Percentiles rank a stretch among this genome's conserved stretches.
Evolutionary conservation across 2,888 invertebrate genomes (phyloP).

Genomic region (Microdon myrmicae): DNA sequence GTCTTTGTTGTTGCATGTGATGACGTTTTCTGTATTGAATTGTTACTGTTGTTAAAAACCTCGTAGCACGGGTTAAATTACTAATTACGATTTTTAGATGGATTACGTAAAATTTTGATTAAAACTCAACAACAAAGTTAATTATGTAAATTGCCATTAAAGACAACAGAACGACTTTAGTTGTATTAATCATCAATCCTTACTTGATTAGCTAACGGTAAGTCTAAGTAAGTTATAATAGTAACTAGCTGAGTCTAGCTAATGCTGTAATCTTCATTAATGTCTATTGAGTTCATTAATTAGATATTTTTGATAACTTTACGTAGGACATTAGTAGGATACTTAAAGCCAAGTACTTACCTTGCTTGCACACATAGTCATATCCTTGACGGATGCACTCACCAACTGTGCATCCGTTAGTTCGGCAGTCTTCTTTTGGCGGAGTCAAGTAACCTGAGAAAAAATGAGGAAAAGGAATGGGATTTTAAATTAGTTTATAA

Average conservation of each 20-base stretch:
- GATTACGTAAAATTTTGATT: slow-evolving; percentile 22
- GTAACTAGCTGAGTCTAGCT: slow-evolving; percentile 41
- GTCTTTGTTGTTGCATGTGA: slow-evolving; percentile 44
- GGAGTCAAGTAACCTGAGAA: slow-evolving; percentile 60
- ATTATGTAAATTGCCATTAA: slow-evolving; percentile 17
- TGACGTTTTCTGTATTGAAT: slow-evolving; percentile 5
- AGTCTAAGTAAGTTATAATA: slow-evolving; percentile 8
- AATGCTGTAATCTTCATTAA: slow-evolving; percentile 7
- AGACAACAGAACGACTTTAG: slow-evolving; percentile 25
- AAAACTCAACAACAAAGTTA: slow-evolving; percentile 50
- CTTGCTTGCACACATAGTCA: slow-evolving; percentile 74
- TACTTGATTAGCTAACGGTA: slow-evolving; percentile 32
- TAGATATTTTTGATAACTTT: slow-evolving; percentile 2
- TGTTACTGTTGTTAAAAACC: slow-evolving; percentile 13
- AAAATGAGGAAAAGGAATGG: not conserved
- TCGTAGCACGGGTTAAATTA: slow-evolving; percentile 46
- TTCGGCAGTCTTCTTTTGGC: slow-evolving; percentile 78
- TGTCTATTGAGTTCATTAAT: not conserved
- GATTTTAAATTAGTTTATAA: too few species aligned
- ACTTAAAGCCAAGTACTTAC: slow-evolving; percentile 60
- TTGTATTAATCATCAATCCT: slow-evolving; percentile 43
- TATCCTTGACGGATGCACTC: slow-evolving; percentile 87
- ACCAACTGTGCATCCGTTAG: slow-evolving; percentile 84
- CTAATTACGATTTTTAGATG: slow-evolving; percentile 15
- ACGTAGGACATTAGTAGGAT: slow-evolving; percentile 11